Evolutionary conservation across 2,888 invertebrate genomes (phyloP), one percentile per base, ranked within the genome.

Genomic region (Drosophila testacea): DNA sequence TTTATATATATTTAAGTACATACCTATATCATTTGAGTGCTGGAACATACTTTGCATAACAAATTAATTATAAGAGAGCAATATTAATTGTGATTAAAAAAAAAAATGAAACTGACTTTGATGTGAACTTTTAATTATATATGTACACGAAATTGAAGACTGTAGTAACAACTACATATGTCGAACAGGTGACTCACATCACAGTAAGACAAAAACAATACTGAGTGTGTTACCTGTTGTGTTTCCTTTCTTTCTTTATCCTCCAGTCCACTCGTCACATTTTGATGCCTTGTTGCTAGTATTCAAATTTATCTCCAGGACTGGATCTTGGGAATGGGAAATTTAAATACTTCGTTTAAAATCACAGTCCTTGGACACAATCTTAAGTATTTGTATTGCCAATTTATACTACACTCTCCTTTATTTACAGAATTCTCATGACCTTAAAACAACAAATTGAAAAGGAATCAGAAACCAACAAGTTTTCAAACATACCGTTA

Each of bases 61-160:
- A 59, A 68, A 69, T 36, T 55, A 71, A 54, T 55, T 78, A 42
- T 77, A 82, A 83, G 79, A 68, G 67, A 79, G 83, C 86, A 83
- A 83, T 83, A 83, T 69, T 69, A 54, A 79, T 86, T 83, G 86
- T 83, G 83, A 83, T 83, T 79, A 68, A 69, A 80, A 48, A 39
- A 62, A 27, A 56, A 2, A 11, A 41, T 50, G 57, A 73, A 61
- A 52, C 64, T 54, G 60, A 56, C 16, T 50, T 60, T 32, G 10
- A 11, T 38, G 10, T 39, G 41, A 27, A 22, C 3, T 32, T 55
- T 30, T 34, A 5, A 9, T n/a, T 55, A 16, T 30, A 11, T 42
- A 41, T 22, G 22, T 3, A 22, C 22, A 22, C 16, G 13, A 1
- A 47, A 6, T 13, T 30, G n/a, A 13, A 13, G 30, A 13, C 6